phyloP scores from a whole-genome alignment of 1,140 invertebrate genomes.

The Lerema accius region DNA sequence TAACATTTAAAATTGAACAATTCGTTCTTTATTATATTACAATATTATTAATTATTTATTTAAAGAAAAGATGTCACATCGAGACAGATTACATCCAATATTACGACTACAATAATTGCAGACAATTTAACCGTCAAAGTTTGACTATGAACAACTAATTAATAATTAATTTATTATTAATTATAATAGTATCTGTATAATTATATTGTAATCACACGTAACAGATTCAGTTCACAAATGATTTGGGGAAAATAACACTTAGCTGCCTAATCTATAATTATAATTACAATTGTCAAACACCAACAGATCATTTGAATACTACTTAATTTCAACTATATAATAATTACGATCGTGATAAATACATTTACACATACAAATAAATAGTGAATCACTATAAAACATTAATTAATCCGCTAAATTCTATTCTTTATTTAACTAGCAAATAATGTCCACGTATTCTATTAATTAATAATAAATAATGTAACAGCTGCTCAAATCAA shows the following conservation, averaged over 20 bases:
- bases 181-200: slow-evolving; percentile 24
- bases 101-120: slow-evolving; percentile 34
- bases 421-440: slow-evolving; percentile 55
- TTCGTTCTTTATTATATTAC: slow-evolving; percentile 1
- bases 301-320: slow-evolving; percentile 66
- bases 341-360: slow-evolving; percentile 49
- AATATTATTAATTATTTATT: slow-evolving; percentile 8
- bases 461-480: slow-evolving; percentile 43
- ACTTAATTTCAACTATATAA: slow-evolving; percentile 51
- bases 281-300: slow-evolving; percentile 51
- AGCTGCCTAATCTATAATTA: slow-evolving; percentile 48
- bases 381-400: slow-evolving; percentile 66
- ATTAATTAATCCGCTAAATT: slow-evolving; percentile 51
- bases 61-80: slow-evolving; percentile 39
- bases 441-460: slow-evolving; percentile 51
- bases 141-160: slow-evolving; percentile 9
- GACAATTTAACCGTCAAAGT: slow-evolving; percentile 24
- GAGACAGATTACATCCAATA: slow-evolving; percentile 45
- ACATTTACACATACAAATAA: slow-evolving; percentile 71
- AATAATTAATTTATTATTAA: slow-evolving; percentile 16
- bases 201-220: slow-evolving; percentile 60
- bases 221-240: slow-evolving; percentile 45
- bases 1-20: slow-evolving; percentile 30
- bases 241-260: slow-evolving; percentile 59
- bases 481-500: slow-evolving; percentile 37